phyloP scores from a whole-genome alignment of 1,140 invertebrate species.

The Dryas iulia region DNA sequence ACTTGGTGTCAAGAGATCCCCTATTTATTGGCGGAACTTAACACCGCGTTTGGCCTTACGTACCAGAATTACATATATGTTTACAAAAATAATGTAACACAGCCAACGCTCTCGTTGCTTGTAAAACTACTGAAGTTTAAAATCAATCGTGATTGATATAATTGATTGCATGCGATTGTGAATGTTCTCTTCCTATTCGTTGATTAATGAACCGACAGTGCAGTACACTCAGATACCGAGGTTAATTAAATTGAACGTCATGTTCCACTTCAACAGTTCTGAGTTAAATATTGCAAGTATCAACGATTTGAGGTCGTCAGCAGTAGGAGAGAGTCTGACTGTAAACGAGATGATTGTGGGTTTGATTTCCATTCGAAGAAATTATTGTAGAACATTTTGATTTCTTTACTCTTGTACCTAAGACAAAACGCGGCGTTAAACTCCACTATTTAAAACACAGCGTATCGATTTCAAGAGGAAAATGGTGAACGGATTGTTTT shows the following conservation, averaged over 20 bases:
- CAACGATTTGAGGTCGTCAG: background rate
- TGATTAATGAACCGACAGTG: background rate
- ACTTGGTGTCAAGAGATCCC: too few species aligned
- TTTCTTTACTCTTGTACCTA: too few species aligned
- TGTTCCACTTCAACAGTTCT: background rate
- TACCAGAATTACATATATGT: too few species aligned
- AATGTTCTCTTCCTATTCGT: background rate
- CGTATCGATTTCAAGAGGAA: too few species aligned
- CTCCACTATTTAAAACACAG: too few species aligned
- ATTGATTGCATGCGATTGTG: background rate
- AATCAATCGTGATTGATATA: background rate
- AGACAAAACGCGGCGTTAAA: too few species aligned
- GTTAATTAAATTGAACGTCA: background rate
- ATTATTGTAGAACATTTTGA: too few species aligned
- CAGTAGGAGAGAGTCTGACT: background rate
- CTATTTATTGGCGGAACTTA: too few species aligned
- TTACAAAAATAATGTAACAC: background rate
- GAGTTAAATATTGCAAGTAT: background rate
- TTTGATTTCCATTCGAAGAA: too few species aligned
- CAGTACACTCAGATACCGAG: background rate
- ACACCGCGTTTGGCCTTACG: too few species aligned
- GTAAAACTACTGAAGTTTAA: too few species aligned
- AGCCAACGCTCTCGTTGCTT: background rate
- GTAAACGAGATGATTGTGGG: background rate
- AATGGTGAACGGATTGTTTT: too few species aligned